phyloP scores from a whole-genome alignment of 2,113 vertebrate species.

The Cyanoliseus patagonus region DNA sequence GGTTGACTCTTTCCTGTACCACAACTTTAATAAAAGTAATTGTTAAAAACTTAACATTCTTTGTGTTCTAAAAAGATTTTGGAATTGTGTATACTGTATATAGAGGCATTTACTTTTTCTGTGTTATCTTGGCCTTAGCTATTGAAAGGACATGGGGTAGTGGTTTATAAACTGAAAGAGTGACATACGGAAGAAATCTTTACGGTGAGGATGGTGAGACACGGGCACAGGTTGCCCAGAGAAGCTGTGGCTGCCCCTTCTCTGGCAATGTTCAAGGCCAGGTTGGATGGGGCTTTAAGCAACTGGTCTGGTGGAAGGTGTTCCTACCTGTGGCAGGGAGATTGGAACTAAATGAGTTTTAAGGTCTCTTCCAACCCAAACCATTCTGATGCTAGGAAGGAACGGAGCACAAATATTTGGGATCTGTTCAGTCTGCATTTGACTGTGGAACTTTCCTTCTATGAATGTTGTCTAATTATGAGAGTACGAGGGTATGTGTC shows the following conservation, averaged over 20 bases:
- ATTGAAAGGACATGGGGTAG: background rate
- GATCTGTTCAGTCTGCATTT: background rate
- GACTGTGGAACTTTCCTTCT: background rate
- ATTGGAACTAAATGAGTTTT: background rate
- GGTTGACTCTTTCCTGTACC: background rate
- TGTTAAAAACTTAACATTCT: background rate
- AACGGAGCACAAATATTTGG: background rate
- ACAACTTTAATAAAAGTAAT: background rate
- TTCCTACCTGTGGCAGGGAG: background rate
- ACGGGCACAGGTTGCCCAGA: background rate
- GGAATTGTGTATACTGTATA: background rate
- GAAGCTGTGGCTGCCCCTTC: background rate
- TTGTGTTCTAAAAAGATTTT: background rate
- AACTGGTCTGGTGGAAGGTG: rapidly evolving
- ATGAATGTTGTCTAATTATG: background rate
- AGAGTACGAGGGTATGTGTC: background rate
- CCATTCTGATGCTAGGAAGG: background rate
- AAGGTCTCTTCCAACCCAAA: background rate
- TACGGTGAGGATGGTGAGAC: rapidly evolving
- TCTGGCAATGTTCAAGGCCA: background rate
- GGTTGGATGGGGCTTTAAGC: background rate
- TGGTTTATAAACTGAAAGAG: background rate
- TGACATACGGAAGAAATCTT: background rate
- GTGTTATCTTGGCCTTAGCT: background rate
- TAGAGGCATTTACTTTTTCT: background rate